Conservation (phyloP, 2,888 invertebrate species). For the Eremobia ochroleuca region DNA sequence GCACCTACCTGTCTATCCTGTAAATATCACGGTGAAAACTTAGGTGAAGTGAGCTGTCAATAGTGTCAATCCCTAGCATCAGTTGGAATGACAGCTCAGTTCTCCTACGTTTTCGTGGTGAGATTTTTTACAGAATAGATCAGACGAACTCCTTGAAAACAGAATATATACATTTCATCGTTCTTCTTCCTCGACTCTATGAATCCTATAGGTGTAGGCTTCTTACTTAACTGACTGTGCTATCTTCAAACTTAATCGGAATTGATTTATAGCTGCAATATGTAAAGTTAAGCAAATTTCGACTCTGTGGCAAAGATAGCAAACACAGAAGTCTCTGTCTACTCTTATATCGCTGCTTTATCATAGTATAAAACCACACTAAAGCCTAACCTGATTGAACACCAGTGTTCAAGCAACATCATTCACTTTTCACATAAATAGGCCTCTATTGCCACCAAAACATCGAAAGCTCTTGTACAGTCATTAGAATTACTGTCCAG, state of each 20-base stretch:
- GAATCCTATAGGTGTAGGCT: neutral
- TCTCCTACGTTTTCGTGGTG: too few species aligned
- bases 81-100: too few species aligned
- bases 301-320: neutral
- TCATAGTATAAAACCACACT: neutral
- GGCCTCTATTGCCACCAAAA: constrained; percentile 1
- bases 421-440: constrained; percentile 6
- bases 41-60: too few species aligned
- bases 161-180: neutral
- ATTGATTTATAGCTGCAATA: neutral
- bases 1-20: neutral
- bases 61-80: too few species aligned
- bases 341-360: neutral
- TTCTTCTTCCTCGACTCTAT: neutral
- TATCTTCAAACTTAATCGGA: neutral
- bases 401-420: neutral
- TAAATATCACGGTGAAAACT: too few species aligned
- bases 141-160: neutral
- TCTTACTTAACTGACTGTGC: neutral
- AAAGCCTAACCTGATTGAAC: neutral
- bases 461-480: constrained; percentile 1
- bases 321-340: neutral
- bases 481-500: constrained; percentile 18
- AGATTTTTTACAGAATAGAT: too few species aligned
- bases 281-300: neutral